These are phyloP conservation scores for Parotia lawesii DNA, from an alignment of 2,113 vertebrate genomes.

Conservation along the genomic window DNA sequence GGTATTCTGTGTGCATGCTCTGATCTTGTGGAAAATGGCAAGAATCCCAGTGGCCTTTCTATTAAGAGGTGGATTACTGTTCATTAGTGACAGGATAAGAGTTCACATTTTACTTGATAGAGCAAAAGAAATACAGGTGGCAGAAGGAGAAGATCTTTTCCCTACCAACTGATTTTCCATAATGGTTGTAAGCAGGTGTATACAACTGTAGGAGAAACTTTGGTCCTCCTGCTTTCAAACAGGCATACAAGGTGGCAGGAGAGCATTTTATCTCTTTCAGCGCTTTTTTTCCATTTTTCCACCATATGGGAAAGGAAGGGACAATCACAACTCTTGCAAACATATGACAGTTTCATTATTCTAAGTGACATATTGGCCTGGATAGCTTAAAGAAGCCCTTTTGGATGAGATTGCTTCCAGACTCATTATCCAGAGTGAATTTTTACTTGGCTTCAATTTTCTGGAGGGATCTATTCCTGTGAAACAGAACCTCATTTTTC, in stretches of 20 bases:
- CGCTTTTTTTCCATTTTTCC: background rate
- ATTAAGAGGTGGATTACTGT: background rate
- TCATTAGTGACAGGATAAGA: background rate
- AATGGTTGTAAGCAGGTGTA: background rate
- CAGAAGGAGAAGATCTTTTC: background rate
- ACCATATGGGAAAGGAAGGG: background rate
- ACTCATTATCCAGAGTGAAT: constrained; percentile 11
- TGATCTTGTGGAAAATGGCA: background rate
- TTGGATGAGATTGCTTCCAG: background rate
- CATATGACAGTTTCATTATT: background rate
- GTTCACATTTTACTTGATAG: background rate
- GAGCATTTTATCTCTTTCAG: background rate
- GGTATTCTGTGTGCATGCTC: background rate
- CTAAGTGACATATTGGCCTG: background rate
- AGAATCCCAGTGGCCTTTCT: background rate
- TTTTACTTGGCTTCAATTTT: constrained; percentile 20
- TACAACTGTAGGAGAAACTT: background rate
- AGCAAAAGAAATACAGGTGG: background rate
- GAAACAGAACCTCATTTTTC: constrained; percentile 22
- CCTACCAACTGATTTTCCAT: background rate
- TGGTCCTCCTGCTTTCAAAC: background rate
- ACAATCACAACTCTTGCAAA: background rate
- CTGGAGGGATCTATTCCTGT: background rate
- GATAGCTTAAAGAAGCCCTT: background rate
- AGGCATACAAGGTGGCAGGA: background rate